Percentiles rank a stretch among this genome's conserved stretches.
Evolutionary conservation across 2,797 vertebrate species (phyloP).

Genomic region (Cryptoblepharus egeriae): DNA sequence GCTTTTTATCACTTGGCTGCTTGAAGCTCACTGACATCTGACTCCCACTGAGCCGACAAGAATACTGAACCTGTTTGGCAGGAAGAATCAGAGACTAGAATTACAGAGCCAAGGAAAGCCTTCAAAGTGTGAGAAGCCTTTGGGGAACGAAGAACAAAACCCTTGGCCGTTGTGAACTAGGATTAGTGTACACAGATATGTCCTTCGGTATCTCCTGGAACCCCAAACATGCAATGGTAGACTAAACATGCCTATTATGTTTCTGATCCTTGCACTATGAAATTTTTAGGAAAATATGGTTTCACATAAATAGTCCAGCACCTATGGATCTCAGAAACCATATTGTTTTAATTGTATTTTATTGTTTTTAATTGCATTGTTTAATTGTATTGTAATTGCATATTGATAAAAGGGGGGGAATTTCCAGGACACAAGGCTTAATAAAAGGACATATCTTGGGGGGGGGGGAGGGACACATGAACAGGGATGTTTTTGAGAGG

Average conservation of each 20-base stretch:
- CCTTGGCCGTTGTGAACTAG: neutral
- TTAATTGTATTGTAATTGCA: too few relatives aligned
- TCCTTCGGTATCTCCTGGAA: neutral
- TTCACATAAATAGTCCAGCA: neutral
- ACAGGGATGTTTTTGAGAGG: too few relatives aligned
- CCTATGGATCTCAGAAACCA: neutral
- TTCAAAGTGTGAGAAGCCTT: neutral
- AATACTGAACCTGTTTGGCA: constrained; percentile 46
- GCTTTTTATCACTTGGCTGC: constrained; percentile 48
- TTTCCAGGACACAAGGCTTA: too few relatives aligned
- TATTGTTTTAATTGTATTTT: too few relatives aligned
- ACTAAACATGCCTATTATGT: neutral
- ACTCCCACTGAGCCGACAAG: constrained; percentile 36
- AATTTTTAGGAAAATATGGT: constrained; percentile 2
- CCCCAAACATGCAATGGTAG: neutral
- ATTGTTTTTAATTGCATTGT: too few relatives aligned
- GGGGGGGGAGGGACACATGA: too few relatives aligned
- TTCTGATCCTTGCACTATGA: neutral
- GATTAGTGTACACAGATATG: neutral
- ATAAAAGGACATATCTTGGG: too few relatives aligned
- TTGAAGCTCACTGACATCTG: constrained; percentile 33
- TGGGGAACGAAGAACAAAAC: constrained; percentile 11
- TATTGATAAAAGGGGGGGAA: too few relatives aligned
- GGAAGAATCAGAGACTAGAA: constrained; percentile 41
- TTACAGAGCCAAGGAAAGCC: constrained; percentile 24